These are phyloP conservation scores for Drosophila ogumai DNA, from an alignment of 1,140 invertebrate species.

Conservation along the genomic window DNA sequence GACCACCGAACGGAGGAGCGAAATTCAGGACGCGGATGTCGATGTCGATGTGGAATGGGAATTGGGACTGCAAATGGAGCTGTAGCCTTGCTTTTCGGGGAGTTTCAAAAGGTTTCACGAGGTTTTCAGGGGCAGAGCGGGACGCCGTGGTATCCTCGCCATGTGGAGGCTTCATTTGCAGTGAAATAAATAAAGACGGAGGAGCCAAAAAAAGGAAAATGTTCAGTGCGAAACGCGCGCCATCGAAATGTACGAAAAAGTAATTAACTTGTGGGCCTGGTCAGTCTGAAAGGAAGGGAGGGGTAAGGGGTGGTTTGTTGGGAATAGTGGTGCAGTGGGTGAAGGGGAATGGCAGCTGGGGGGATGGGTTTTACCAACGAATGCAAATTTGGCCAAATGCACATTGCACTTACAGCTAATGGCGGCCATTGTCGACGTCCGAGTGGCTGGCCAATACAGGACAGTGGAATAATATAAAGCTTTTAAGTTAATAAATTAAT, in stretches of 20 bases:
- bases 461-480: constrained; percentile 23
- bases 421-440: constrained; percentile 65
- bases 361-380: constrained; percentile 32
- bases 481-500: background rate
- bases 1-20: constrained; percentile 53
- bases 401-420: constrained; percentile 77
- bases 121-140: background rate
- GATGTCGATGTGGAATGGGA: constrained; percentile 38
- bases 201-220: constrained; percentile 33
- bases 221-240: constrained; percentile 58
- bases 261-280: constrained; percentile 75
- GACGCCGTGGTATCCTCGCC: constrained; percentile 6
- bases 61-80: constrained; percentile 61
- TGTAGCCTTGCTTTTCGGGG: constrained; percentile 34
- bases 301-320: background rate
- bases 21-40: constrained; percentile 46
- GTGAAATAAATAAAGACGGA: constrained; percentile 75
- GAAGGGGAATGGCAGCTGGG: background rate
- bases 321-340: background rate
- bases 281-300: background rate
- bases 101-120: constrained; percentile 1
- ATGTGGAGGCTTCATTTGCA: constrained; percentile 63
- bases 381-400: constrained; percentile 80
- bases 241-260: constrained; percentile 82
- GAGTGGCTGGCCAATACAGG: constrained; percentile 26